phyloP scores from a whole-genome alignment of 2,797 vertebrate species.

The Enteromius paludinosus region DNA sequence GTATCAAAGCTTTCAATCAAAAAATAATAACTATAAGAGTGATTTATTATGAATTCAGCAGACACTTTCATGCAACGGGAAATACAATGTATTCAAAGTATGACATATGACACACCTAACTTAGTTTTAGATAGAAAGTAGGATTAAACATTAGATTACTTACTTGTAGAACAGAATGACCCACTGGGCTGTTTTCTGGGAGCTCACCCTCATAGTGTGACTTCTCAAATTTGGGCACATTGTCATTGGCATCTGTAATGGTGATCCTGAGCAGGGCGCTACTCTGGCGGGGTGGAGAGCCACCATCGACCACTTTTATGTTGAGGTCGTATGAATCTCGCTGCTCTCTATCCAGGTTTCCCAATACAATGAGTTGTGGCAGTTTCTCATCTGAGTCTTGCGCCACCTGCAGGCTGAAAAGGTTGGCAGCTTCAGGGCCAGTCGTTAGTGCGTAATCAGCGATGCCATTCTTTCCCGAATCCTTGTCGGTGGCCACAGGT shows the following conservation, averaged over 20 bases:
- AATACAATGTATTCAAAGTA: neutral
- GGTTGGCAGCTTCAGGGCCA: slow-evolving; percentile 84
- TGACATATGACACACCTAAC: neutral
- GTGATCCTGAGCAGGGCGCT: slow-evolving; percentile 92
- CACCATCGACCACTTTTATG: slow-evolving; percentile 93
- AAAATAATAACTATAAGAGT: neutral
- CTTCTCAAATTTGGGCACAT: slow-evolving; percentile 90
- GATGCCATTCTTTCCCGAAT: slow-evolving; percentile 88
- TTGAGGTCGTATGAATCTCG: slow-evolving; percentile 96
- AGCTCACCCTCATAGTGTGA: slow-evolving; percentile 89
- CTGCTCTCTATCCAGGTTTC: slow-evolving; percentile 91
- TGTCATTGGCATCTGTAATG: slow-evolving; percentile 96
- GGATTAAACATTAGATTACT: slow-evolving; percentile 48
- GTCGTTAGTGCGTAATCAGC: slow-evolving; percentile 88
- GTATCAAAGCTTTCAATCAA: neutral
- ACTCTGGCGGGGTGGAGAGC: slow-evolving; percentile 86
- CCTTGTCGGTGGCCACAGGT: slow-evolving; percentile 88
- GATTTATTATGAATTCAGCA: neutral
- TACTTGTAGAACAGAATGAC: slow-evolving; percentile 97
- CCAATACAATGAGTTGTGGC: slow-evolving; percentile 95
- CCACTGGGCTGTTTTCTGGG: slow-evolving; percentile 90
- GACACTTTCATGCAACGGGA: neutral
- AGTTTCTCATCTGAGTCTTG: slow-evolving; percentile 91
- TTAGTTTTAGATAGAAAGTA: neutral
- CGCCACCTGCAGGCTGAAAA: slow-evolving; percentile 92